Conservation (phyloP, 2,797 vertebrate genomes). For the Novumbra hubbsi region DNA sequence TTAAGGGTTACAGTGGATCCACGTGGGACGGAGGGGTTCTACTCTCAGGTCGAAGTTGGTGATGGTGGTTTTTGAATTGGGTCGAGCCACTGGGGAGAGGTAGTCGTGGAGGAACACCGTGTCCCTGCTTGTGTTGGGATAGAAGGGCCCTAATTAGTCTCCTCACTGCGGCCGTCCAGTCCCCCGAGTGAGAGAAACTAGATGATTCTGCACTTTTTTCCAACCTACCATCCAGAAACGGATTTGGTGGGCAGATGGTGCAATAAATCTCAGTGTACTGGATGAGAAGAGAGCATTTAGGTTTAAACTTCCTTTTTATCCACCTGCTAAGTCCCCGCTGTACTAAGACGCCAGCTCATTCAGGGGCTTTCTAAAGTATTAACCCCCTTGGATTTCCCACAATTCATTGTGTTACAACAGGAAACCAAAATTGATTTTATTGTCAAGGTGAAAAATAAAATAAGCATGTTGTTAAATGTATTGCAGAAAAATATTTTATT, state of each 20-base stretch:
- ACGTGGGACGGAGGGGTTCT: background rate
- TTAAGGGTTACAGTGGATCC: background rate
- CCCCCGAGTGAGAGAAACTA: slow-evolving; percentile 39
- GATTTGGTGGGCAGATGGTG: slow-evolving; percentile 56
- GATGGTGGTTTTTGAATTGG: slow-evolving; percentile 49
- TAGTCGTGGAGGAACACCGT: slow-evolving; percentile 53
- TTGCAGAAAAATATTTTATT: too few relatives aligned
- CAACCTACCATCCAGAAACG: slow-evolving; percentile 12
- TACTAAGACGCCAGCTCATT: slow-evolving; percentile 23
- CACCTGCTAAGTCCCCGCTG: slow-evolving; percentile 27
- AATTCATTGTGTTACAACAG: background rate
- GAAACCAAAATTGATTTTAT: too few relatives aligned
- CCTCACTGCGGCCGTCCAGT: slow-evolving; percentile 5
- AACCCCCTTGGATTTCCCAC: background rate
- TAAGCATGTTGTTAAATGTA: too few relatives aligned
- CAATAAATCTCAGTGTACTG: slow-evolving; percentile 57
- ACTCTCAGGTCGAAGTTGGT: slow-evolving; percentile 8
- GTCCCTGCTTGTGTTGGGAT: slow-evolving; percentile 55
- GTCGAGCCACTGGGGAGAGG: slow-evolving; percentile 66
- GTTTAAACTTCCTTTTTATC: slow-evolving; percentile 45
- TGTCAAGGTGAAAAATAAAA: too few relatives aligned
- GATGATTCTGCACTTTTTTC: slow-evolving; percentile 55
- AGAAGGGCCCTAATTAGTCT: slow-evolving; percentile 58
- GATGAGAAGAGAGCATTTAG: slow-evolving; percentile 54
- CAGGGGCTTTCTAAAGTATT: background rate